Conservation (phyloP, 2,888 invertebrate genomes). For the Magallana nippona region DNA sequence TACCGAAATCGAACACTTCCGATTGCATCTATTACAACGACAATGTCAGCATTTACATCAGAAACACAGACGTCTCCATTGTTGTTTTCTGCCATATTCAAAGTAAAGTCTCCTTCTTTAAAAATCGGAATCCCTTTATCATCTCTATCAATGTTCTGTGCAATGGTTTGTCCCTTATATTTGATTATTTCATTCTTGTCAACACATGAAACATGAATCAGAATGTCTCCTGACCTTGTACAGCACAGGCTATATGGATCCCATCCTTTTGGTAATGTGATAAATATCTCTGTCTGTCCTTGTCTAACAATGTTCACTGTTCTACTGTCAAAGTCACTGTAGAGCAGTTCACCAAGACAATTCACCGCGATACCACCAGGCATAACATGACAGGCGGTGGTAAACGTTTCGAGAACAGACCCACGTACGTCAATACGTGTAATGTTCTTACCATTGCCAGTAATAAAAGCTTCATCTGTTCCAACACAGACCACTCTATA, state of each 20-base stretch:
- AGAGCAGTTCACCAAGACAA: not conserved
- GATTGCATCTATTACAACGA: not conserved
- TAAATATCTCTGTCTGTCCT: not conserved
- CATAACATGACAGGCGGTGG: not conserved
- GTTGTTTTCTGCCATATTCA: not conserved
- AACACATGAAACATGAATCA: not conserved
- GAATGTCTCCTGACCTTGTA: not conserved
- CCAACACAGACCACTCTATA: not conserved
- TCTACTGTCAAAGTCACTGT: not conserved
- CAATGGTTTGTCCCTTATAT: not conserved
- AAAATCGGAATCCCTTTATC: not conserved
- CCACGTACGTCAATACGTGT: not conserved
- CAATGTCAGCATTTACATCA: not conserved
- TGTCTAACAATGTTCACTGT: conserved; percentile 6
- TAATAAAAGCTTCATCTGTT: not conserved
- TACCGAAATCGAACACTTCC: conserved; percentile 9
- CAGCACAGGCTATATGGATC: not conserved
- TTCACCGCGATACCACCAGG: not conserved
- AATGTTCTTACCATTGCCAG: not conserved
- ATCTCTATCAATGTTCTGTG: not conserved
- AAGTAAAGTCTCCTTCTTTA: not conserved
- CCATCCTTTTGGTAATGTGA: not conserved
- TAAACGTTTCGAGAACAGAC: not conserved
- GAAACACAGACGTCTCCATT: conserved; percentile 1
- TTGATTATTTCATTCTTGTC: not conserved